Evolutionary conservation across 2,113 vertebrate species (phyloP), one percentile per base, ranked within the genome.

Genomic region (Notarius lentiginosus): DNA sequence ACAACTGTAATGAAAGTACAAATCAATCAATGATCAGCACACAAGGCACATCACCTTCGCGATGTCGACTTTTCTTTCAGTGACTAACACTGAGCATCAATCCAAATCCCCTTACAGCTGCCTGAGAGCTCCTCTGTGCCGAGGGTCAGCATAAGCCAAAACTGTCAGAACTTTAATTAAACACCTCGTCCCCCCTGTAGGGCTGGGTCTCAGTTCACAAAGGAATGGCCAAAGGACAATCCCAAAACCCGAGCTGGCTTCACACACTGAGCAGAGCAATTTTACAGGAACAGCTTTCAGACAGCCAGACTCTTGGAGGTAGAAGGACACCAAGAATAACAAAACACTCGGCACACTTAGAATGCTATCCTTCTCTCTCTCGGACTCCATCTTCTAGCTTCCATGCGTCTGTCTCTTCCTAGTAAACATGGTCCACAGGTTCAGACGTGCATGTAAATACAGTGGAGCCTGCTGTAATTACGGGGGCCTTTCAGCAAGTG

Each of bases 101-200:
- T 61, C 22, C 56, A 86, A 75, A 81, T 47, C 63, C 77, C 65
- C 77, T 63, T 56, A 70, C 85, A 81, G 85, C 76, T 80, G 85
- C 68, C 65, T 8, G 66, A 82, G 55, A 22, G 5, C 77, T 61
- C 79, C 65, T 60, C 85, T 72, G 61, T 20, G 55, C 79, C 4
- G 55, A 72, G 61, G 72, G 79, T 85, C 61, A 92, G 88, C 86
- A 86, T 90, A 86, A 89, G 90, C 87, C 89, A 91, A 92, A 92
- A 92, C 66, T 76, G 87, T 86, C 86, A 91, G 84, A 92, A 84
- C 91, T 84, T 88, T 94, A 94, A 95, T 94, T 93, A 94, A 95
- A 95, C 92, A 92, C 93, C 91, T 93, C 84, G 86, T 53, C 49
- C 82, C 51, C 88, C 91, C 63, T 49, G 73, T 86, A 88, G 87